Base-by-base conservation (phyloP, 1,140 invertebrate genomes). In the Penaeus indicus region DNA sequence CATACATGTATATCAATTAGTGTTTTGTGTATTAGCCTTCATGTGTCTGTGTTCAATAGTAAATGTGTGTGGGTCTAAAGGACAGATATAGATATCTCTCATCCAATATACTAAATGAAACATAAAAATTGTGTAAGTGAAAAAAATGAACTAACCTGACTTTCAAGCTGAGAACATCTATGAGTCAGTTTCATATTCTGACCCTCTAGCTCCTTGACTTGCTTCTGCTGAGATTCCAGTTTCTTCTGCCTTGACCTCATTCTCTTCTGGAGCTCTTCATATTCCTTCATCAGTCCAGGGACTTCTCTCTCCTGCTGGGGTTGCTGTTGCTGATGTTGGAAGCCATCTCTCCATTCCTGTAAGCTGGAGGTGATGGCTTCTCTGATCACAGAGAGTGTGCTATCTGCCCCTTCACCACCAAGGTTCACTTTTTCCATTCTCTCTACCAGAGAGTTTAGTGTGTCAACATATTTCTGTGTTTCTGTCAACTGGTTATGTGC, bases 261-360 rank as follows among this genome's bases (percentile, higher is more conserved):
- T 64, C 80, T 86, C 42, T 25, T 86, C 62, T 86, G 85, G 8
- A 86, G 85, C 16, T 86, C 85, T 25, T 80, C 77, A 81, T 86
- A 80, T 47, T 80, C 85, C 27, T 60, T 67, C 25, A 69, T 79
- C 11, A 85, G 47, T 81, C 69, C 54, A 25, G 79, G 63, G 32
- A 18, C 32, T 8, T 69, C 42, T 19, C 69, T 63, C 22, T 86
- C 60, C 27, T 86, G 75, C 21, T 80, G 22, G 27, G 63, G 22
- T 77, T 27, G 38, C 38, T 64, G 42, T 62, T 27, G 38, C 38
- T 64, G 42, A 22, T 86, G 85, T 22, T 67, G 85, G 85, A 81
- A 81, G 38, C 78, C 81, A n/a, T 81, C 85, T 22, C 77, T 64
- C 85, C 85, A 86, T 25, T 86, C 85, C 27, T 86, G 77, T 67